Conservation (phyloP, 2,113 vertebrate species). For the Puffinus mauretanicus region DNA sequence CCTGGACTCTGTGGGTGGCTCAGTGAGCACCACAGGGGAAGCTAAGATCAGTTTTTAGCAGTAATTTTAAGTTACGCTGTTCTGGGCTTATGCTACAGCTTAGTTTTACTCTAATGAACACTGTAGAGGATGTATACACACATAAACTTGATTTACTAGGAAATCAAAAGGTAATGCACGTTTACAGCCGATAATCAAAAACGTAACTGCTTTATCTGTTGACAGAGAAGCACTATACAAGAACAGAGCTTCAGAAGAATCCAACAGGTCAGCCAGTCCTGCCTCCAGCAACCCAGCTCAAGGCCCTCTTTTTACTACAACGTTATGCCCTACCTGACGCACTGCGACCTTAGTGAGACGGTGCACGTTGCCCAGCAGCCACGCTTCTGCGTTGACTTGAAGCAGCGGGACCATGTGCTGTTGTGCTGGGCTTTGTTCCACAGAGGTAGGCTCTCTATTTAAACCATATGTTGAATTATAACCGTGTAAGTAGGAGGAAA, state of each 20-base stretch:
- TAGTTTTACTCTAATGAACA: background rate
- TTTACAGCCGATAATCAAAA: background rate
- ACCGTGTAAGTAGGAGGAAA: background rate
- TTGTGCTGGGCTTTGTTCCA: background rate
- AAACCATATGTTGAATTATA: slow-evolving; percentile 42
- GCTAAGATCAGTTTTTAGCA: background rate
- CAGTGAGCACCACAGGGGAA: background rate
- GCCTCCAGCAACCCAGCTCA: background rate
- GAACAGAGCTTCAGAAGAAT: background rate
- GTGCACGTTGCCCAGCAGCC: background rate
- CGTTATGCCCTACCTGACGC: background rate
- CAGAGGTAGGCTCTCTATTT: background rate
- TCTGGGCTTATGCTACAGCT: background rate
- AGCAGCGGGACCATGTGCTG: background rate
- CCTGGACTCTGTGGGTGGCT: background rate
- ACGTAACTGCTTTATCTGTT: background rate
- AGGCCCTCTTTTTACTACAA: background rate
- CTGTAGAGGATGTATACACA: background rate
- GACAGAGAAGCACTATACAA: background rate
- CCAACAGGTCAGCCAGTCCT: background rate
- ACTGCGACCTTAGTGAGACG: background rate
- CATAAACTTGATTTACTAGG: background rate
- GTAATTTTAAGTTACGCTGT: background rate
- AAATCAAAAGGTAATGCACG: background rate
- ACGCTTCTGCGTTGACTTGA: background rate